Evolutionary conservation across 1,140 invertebrate species (phyloP).

Genomic region (Atta cephalotes): DNA sequence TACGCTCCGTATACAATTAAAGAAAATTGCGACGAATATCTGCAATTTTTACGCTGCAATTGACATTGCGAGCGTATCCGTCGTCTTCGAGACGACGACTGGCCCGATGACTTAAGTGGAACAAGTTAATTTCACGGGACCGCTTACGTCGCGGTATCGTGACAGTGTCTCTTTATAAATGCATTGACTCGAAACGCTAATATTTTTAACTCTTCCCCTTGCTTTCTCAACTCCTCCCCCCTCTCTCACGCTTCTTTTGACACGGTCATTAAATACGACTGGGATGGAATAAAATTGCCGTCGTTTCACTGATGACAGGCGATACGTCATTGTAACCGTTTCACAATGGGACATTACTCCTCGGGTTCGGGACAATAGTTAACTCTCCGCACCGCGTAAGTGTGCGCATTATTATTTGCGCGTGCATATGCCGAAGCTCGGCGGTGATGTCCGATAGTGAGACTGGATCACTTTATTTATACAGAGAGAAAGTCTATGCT

Average conservation of each 20-base stretch:
- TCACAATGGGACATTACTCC: slow-evolving; percentile 78
- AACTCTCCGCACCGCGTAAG: slow-evolving; percentile 67
- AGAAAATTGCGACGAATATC: slow-evolving; percentile 35
- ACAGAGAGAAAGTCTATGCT: slow-evolving; percentile 17
- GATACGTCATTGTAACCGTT: slow-evolving; percentile 79
- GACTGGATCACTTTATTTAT: slow-evolving; percentile 24
- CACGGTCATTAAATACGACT: slow-evolving; percentile 53
- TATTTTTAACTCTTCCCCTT: slow-evolving; percentile 27
- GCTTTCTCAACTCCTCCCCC: too few species aligned
- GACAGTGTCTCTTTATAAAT: neutral
- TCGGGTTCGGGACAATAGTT: slow-evolving; percentile 71
- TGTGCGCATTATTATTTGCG: slow-evolving; percentile 73
- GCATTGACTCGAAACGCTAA: slow-evolving; percentile 12
- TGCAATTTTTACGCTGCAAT: neutral
- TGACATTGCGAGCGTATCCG: slow-evolving; percentile 11
- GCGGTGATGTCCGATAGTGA: slow-evolving; percentile 42
- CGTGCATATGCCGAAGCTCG: slow-evolving; percentile 61
- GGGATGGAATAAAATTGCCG: slow-evolving; percentile 73
- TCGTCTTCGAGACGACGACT: neutral
- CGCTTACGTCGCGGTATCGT: slow-evolving; percentile 8
- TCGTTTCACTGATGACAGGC: slow-evolving; percentile 69
- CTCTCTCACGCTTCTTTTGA: neutral
- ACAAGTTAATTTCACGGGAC: slow-evolving; percentile 45
- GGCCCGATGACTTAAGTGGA: slow-evolving; percentile 30
- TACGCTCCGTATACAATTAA: slow-evolving; percentile 48